Evolutionary conservation across 2,797 vertebrate species (phyloP).

Genomic region (Microctenopoma stevenorrisi): DNA sequence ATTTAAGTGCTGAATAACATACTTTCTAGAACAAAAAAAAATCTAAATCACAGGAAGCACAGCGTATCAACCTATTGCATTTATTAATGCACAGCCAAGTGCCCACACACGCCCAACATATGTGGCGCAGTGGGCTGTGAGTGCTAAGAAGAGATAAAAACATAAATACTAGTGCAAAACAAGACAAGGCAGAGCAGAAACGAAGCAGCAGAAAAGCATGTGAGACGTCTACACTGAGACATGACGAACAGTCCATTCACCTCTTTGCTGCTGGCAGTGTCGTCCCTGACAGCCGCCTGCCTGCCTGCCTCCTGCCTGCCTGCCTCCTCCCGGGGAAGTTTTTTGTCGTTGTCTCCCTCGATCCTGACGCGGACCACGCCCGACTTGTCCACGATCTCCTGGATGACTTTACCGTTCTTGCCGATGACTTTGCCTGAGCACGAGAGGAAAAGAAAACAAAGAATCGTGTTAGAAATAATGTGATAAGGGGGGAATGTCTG

Average conservation of each 20-base stretch:
- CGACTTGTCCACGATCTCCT: slow-evolving; percentile 95
- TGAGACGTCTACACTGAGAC: slow-evolving; percentile 30
- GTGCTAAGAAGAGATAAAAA: slow-evolving; percentile 34
- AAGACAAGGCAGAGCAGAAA: slow-evolving; percentile 18
- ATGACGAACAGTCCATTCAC: slow-evolving; percentile 75
- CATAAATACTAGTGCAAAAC: slow-evolving; percentile 22
- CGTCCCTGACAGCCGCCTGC: slow-evolving; percentile 80
- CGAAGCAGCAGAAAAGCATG: slow-evolving; percentile 44
- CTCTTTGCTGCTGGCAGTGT: slow-evolving; percentile 81
- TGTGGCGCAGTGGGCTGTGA: slow-evolving; percentile 17
- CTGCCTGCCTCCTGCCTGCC: slow-evolving; percentile 87
- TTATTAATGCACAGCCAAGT: slow-evolving; percentile 20
- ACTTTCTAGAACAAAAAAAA: slow-evolving; percentile 2
- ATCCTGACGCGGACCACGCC: slow-evolving; percentile 94
- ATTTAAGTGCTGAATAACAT: slow-evolving; percentile 1
- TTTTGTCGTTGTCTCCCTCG: slow-evolving; percentile 95
- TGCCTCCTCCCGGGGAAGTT: slow-evolving; percentile 91
- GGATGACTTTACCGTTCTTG: slow-evolving; percentile 94
- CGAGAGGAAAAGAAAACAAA: not conserved
- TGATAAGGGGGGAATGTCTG: not conserved
- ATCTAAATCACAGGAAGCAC: not conserved
- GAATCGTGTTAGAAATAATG: not conserved
- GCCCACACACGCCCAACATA: slow-evolving; percentile 21
- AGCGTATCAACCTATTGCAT: slow-evolving; percentile 20
- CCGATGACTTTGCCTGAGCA: slow-evolving; percentile 92